Conservation (phyloP, 2,113 vertebrate species). For the Tor tambroides region DNA sequence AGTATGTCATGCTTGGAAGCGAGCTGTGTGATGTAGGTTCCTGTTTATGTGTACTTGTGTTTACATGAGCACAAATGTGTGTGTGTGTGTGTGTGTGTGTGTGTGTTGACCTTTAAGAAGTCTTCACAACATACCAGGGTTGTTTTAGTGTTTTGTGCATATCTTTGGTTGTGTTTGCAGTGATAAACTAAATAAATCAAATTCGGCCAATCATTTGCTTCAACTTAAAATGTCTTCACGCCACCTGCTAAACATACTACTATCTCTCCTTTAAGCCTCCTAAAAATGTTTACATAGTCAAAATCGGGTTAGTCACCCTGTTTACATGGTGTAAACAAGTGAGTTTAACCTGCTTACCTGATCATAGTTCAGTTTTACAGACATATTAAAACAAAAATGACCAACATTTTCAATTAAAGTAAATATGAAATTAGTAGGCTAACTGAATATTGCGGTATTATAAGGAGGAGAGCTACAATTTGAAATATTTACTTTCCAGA, state of each 20-base stretch:
- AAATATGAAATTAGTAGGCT: too few species aligned
- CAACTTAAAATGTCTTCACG: neutral
- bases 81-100: neutral
- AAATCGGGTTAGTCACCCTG: neutral
- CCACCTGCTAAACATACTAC: conserved; percentile 23
- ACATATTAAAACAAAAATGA: neutral
- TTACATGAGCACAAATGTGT: neutral
- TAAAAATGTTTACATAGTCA: neutral
- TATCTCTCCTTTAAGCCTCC: neutral
- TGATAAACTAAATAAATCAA: conserved; percentile 24
- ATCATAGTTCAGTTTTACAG: conserved; percentile 10
- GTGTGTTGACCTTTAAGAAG: neutral
- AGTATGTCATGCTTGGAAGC: neutral
- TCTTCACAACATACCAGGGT: neutral
- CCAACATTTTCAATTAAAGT: neutral
- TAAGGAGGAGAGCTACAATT: neutral
- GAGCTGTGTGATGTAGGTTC: neutral
- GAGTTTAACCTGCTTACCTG: neutral
- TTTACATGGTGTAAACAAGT: conserved; percentile 21
- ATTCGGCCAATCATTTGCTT: neutral
- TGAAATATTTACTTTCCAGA: neutral
- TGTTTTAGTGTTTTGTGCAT: neutral
- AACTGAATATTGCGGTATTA: too few species aligned
- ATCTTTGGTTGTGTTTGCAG: neutral
- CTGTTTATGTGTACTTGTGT: conserved; percentile 6